Conservation (phyloP, 2,797 vertebrate genomes). For the Antrozous pallidus region DNA sequence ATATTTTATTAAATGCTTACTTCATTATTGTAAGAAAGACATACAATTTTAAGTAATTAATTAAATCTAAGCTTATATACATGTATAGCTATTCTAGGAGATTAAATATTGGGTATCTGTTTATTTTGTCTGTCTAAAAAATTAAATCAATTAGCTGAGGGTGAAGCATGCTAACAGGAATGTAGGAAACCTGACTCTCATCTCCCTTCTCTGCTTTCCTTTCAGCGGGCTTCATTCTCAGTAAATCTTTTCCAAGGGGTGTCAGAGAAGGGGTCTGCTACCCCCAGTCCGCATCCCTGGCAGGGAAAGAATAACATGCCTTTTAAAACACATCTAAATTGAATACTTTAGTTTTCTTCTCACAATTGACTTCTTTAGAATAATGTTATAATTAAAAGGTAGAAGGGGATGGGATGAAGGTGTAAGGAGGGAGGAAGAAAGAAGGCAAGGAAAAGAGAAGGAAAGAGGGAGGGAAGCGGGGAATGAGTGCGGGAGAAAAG, state of each 20-base stretch:
- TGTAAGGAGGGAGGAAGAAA: background rate
- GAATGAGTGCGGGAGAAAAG: background rate
- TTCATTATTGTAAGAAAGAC: background rate
- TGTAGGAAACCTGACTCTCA: background rate
- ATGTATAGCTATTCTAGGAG: background rate
- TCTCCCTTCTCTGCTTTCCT: background rate
- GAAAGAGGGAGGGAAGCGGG: background rate
- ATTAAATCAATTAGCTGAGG: background rate
- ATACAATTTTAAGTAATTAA: background rate
- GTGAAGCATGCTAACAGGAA: background rate
- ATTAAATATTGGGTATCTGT: background rate
- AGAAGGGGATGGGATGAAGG: background rate
- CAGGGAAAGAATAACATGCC: background rate
- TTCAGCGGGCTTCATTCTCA: background rate
- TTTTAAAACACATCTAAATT: background rate
- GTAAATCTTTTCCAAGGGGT: background rate
- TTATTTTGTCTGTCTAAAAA: slow-evolving; percentile 6
- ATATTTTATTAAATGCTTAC: slow-evolving; percentile 23
- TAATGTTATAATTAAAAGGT: background rate
- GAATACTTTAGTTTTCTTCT: background rate
- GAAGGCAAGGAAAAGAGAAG: background rate
- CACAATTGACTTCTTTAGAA: background rate
- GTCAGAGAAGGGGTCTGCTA: background rate
- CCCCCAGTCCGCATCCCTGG: too few species aligned
- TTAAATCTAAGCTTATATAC: background rate